These are phyloP conservation scores for Halictus ligatus DNA, from an alignment of 2,888 invertebrate genomes.

Conservation along the genomic window DNA sequence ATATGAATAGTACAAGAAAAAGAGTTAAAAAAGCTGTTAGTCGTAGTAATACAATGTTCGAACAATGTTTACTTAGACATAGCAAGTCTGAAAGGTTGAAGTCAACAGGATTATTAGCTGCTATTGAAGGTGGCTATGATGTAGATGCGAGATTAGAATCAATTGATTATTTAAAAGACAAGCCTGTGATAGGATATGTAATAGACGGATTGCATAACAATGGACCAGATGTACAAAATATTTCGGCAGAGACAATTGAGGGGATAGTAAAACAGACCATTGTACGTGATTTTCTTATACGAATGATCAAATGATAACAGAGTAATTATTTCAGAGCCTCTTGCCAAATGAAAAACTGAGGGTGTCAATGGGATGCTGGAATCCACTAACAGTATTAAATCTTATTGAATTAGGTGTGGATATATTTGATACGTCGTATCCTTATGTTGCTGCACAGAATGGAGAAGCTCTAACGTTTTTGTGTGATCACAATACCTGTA, in stretches of 20 bases:
- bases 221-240: slow-evolving; percentile 87
- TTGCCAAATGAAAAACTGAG: slow-evolving; percentile 89
- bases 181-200: slow-evolving; percentile 89
- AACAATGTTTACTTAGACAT: slow-evolving; percentile 89
- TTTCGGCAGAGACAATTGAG: slow-evolving; percentile 86
- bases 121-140: slow-evolving; percentile 91
- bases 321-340: slow-evolving; percentile 84
- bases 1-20: slow-evolving; percentile 88
- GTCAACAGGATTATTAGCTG: slow-evolving; percentile 86
- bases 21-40: slow-evolving; percentile 90
- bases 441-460: slow-evolving; percentile 89
- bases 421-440: slow-evolving; percentile 95
- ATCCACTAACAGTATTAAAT: slow-evolving; percentile 89
- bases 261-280: slow-evolving; percentile 88
- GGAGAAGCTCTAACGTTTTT: slow-evolving; percentile 89
- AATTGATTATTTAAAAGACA: slow-evolving; percentile 87
- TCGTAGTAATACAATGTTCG: slow-evolving; percentile 88
- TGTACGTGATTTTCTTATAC: slow-evolving; percentile 84
- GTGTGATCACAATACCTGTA: slow-evolving; percentile 81
- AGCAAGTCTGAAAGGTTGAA: slow-evolving; percentile 86
- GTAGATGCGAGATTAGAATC: slow-evolving; percentile 88
- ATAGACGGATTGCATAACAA: slow-evolving; percentile 93
- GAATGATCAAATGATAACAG: background rate
- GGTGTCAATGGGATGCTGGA: slow-evolving; percentile 92
- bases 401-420: slow-evolving; percentile 93